Evolutionary conservation across 1,140 invertebrate genomes (phyloP).

Genomic region (Papilio glaucus): DNA sequence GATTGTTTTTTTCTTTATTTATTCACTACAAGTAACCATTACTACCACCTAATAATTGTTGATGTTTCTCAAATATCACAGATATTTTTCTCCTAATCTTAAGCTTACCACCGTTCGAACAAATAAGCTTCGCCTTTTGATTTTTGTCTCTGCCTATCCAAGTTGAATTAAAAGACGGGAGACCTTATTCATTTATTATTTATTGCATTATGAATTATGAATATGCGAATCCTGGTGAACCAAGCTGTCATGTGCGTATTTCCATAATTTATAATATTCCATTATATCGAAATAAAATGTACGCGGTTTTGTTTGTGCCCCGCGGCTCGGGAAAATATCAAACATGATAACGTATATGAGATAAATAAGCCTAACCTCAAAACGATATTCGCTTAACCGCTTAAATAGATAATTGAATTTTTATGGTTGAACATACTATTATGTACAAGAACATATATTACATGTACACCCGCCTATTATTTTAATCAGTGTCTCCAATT

Average conservation of each 20-base stretch:
- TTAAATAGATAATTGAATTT: conserved; percentile 13
- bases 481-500: too few relatives aligned
- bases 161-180: neutral
- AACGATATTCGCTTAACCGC: conserved; percentile 18
- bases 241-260: conserved; percentile 28
- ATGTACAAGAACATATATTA: too few relatives aligned
- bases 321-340: conserved; percentile 14
- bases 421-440: neutral
- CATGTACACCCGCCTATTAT: too few relatives aligned
- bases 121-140: neutral
- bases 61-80: too few relatives aligned
- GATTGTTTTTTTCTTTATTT: too few relatives aligned
- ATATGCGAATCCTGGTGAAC: conserved; percentile 17
- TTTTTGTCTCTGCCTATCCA: neutral
- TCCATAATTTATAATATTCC: conserved; percentile 35
- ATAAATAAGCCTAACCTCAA: conserved; percentile 32
- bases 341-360: conserved; percentile 32
- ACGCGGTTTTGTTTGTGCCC: conserved; percentile 19
- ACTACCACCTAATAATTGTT: too few relatives aligned
- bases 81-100: too few relatives aligned
- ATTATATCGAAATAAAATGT: conserved; percentile 36
- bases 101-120: too few relatives aligned
- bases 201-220: neutral
- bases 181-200: neutral
- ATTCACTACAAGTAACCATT: too few relatives aligned